Percentiles rank a stretch among this genome's conserved stretches.
Conservation (phyloP, 2,888 invertebrate species). For the Strigamia crassipes region DNA sequence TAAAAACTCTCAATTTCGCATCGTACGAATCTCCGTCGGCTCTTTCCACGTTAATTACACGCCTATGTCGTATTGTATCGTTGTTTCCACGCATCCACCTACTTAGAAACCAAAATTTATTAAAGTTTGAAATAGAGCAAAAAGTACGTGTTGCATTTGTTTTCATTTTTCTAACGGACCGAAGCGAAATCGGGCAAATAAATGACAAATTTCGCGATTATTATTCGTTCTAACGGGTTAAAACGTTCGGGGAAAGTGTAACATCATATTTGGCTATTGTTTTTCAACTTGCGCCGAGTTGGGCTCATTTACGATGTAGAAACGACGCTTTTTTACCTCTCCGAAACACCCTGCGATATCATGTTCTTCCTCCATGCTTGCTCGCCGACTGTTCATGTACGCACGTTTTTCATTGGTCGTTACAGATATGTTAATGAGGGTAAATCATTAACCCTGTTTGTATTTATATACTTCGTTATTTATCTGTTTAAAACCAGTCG, state of each 20-base stretch:
- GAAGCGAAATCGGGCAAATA: neutral
- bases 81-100: too few species aligned
- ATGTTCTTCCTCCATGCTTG: slow-evolving; percentile 21
- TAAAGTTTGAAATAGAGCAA: neutral
- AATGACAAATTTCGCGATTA: neutral
- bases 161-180: neutral
- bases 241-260: neutral
- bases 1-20: neutral
- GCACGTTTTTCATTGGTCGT: neutral
- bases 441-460: neutral
- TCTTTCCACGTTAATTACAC: too few species aligned
- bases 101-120: neutral
- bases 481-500: neutral
- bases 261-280: neutral
- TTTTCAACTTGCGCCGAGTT: neutral
- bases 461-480: neutral
- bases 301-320: neutral
- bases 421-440: neutral
- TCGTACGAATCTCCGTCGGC: neutral
- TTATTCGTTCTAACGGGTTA: too few species aligned
- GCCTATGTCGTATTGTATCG: too few species aligned
- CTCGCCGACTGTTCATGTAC: neutral
- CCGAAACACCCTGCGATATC: neutral
- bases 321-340: neutral
- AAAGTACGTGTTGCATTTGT: neutral